A percentile compares a stretch with the other conserved stretches of the same genome.
Conservation (phyloP, 1,140 invertebrate species). For the Dreissena polymorpha region DNA sequence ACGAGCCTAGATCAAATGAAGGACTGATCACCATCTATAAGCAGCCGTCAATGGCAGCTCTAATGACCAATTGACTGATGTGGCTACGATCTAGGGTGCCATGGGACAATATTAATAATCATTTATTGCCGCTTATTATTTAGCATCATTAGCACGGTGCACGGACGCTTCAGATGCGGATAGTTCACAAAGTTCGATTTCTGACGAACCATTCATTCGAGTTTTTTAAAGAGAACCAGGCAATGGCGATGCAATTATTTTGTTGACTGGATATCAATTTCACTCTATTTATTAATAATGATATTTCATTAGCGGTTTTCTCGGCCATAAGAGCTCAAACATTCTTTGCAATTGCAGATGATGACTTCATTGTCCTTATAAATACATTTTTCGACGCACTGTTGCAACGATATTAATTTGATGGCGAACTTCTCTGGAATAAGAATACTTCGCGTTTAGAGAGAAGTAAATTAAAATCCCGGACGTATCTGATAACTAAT, state of each 20-base stretch:
- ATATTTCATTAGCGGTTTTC: constrained; percentile 10
- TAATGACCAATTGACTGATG: constrained; percentile 10
- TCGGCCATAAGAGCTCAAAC: background rate
- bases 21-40: no score
- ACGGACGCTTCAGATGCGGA: background rate
- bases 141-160: background rate
- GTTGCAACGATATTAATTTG: constrained; percentile 5
- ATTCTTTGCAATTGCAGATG: background rate
- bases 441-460: background rate
- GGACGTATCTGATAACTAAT: constrained; percentile 10
- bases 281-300: constrained; percentile 9
- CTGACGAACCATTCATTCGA: constrained; percentile 1
- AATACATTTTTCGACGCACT: constrained; percentile 1
- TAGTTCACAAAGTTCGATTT: background rate
- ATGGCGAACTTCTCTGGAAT: background rate
- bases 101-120: constrained; percentile 6
- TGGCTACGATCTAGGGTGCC: background rate
- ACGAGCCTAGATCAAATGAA: no score
- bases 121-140: background rate
- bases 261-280: constrained; percentile 8
- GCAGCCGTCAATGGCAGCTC: background rate
- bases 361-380: constrained; percentile 1
- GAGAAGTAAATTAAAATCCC: background rate
- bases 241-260: background rate
- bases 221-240: background rate